Evolutionary conservation across 2,113 vertebrate genomes (phyloP).

Genomic region (Lagopus muta): DNA sequence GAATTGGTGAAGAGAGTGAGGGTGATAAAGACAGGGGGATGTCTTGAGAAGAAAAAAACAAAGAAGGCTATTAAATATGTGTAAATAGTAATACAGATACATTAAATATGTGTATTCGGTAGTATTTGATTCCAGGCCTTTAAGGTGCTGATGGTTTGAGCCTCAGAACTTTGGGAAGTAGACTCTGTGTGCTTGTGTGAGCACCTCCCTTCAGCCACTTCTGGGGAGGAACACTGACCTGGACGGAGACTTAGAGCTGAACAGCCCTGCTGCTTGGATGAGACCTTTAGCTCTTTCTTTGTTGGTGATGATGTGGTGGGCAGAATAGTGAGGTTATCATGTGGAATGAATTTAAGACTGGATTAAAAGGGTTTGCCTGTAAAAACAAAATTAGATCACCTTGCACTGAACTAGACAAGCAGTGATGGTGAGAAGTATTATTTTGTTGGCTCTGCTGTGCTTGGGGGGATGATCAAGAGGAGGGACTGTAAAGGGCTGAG

Average conservation of each 20-base stretch:
- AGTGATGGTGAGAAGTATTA: background rate
- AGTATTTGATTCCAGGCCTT: background rate
- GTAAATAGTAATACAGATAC: background rate
- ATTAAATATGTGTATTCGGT: fast-evolving
- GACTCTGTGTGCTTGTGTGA: background rate
- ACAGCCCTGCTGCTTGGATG: background rate
- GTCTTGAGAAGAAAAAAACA: background rate
- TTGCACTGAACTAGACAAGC: background rate
- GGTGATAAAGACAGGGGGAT: background rate
- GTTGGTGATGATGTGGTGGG: fast-evolving
- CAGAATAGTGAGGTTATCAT: background rate
- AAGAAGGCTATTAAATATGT: background rate
- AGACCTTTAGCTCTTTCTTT: background rate
- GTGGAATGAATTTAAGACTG: background rate
- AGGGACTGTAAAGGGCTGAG: background rate
- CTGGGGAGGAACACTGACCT: background rate
- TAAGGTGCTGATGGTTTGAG: background rate
- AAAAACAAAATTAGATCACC: background rate
- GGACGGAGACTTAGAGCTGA: background rate
- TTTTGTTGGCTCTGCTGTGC: background rate
- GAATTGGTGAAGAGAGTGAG: background rate
- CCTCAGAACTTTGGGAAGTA: background rate
- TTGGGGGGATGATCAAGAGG: background rate
- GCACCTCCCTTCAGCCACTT: background rate
- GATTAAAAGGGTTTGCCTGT: background rate